Conservation (phyloP, 2,797 vertebrate genomes). For the Adelosebastes latens region DNA sequence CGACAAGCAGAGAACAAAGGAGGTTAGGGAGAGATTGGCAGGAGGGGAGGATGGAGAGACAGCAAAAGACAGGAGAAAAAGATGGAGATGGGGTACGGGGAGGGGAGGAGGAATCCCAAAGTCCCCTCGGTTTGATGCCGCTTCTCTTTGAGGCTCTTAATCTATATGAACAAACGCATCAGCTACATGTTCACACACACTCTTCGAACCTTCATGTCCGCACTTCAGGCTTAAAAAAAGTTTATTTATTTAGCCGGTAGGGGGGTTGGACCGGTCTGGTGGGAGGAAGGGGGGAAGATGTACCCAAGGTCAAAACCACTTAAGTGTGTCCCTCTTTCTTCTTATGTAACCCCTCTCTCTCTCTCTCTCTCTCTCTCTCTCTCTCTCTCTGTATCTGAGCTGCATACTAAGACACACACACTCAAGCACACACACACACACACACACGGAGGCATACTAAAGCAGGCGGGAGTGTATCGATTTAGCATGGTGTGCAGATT, state of each 20-base stretch:
- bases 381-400: conserved; percentile 63
- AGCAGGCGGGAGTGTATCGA: conserved; percentile 77
- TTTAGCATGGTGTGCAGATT: conserved; percentile 84
- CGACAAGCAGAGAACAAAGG: conserved; percentile 64
- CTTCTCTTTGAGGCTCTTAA: conserved; percentile 64
- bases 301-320: conserved; percentile 84
- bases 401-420: conserved; percentile 80
- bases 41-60: conserved; percentile 30
- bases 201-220: conserved; percentile 37
- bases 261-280: background rate
- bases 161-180: conserved; percentile 64
- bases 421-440: conserved; percentile 20
- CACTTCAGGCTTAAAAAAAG: conserved; percentile 59
- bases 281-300: conserved; percentile 27
- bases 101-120: conserved; percentile 55
- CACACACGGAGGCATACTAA: conserved; percentile 66
- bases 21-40: conserved; percentile 73
- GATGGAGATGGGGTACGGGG: conserved; percentile 32
- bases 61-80: conserved; percentile 42
- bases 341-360: conserved; percentile 77
- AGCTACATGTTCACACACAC: conserved; percentile 39
- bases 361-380: conserved; percentile 38
- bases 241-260: conserved; percentile 69
- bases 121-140: conserved; percentile 59
- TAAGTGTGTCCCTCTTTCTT: conserved; percentile 81